Evolutionary conservation across 2,797 vertebrate species (phyloP).

Genomic region (Anableps anableps): DNA sequence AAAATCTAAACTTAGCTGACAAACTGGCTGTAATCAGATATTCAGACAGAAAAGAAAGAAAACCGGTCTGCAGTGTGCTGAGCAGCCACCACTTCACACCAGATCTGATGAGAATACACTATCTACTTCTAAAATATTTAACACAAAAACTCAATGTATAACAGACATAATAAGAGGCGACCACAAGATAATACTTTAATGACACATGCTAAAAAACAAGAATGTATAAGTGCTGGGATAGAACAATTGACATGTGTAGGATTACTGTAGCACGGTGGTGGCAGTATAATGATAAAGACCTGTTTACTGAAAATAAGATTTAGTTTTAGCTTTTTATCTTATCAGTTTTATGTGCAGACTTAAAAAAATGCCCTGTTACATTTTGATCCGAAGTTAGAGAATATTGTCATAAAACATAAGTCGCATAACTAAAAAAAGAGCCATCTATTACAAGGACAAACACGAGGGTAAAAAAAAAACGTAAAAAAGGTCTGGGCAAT

Average conservation of each 20-base stretch:
- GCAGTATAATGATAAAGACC: not conserved
- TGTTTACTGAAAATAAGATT: not conserved
- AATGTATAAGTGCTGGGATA: not conserved
- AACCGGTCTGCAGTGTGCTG: not conserved
- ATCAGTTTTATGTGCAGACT: not conserved
- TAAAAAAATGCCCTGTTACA: too few relatives aligned
- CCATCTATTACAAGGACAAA: not conserved
- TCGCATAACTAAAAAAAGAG: not conserved
- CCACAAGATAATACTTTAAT: too few relatives aligned
- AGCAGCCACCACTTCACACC: not conserved
- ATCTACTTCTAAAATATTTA: not conserved
- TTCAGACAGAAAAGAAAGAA: not conserved
- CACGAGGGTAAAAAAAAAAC: not conserved
- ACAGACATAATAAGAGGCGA: not conserved
- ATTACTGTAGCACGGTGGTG: not conserved
- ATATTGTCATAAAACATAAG: not conserved
- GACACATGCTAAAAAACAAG: not conserved
- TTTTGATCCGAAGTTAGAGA: not conserved
- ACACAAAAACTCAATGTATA: not conserved
- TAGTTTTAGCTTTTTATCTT: not conserved
- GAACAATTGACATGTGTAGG: not conserved
- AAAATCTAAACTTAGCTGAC: not conserved
- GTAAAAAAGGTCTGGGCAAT: not conserved
- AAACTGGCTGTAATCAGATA: not conserved
- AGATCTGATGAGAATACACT: not conserved